Percentiles rank a stretch among this genome's conserved stretches.
phyloP scores from a whole-genome alignment of 2,888 invertebrate genomes.

The Callyntrura guangdongensis region DNA sequence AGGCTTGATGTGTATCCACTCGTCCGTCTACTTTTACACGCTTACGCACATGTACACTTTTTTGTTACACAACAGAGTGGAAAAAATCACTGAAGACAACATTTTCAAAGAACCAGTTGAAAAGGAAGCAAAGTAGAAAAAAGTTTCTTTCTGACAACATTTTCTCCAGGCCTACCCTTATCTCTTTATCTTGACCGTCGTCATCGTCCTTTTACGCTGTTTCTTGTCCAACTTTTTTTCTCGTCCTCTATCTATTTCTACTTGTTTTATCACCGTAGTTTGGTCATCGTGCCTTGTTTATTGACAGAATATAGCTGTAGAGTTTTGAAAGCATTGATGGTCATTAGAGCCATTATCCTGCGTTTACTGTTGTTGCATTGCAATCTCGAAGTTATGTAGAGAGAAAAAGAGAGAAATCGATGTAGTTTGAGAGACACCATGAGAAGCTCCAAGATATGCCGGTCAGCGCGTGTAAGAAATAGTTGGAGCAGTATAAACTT shows the following conservation, averaged over 20 bases:
- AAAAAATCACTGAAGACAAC: background rate
- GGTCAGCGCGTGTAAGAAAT: conserved; percentile 14
- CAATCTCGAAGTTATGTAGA: background rate
- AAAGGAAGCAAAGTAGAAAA: conserved; percentile 40
- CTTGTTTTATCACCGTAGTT: conserved; percentile 53
- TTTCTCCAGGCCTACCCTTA: conserved; percentile 63
- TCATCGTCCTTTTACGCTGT: conserved; percentile 61
- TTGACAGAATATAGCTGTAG: conserved; percentile 6
- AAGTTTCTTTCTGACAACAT: conserved; percentile 65
- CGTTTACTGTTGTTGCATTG: conserved; percentile 32
- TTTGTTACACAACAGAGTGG: background rate
- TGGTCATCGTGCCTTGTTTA: conserved; percentile 49
- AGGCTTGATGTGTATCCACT: conserved; percentile 47
- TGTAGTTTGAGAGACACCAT: no score
- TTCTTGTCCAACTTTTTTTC: conserved; percentile 66
- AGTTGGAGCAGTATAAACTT: background rate
- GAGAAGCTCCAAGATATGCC: conserved; percentile 1
- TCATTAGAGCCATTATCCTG: conserved; percentile 14
- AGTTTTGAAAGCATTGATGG: background rate
- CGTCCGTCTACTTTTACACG: conserved; percentile 57
- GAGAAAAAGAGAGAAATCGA: background rate
- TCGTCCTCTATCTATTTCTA: no score
- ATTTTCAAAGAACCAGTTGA: background rate
- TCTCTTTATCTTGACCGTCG: no score
- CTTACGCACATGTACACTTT: conserved; percentile 19